These are phyloP conservation scores for Pollachius pollachius DNA, from an alignment of 2,113 vertebrate species.

Conservation along the genomic window DNA sequence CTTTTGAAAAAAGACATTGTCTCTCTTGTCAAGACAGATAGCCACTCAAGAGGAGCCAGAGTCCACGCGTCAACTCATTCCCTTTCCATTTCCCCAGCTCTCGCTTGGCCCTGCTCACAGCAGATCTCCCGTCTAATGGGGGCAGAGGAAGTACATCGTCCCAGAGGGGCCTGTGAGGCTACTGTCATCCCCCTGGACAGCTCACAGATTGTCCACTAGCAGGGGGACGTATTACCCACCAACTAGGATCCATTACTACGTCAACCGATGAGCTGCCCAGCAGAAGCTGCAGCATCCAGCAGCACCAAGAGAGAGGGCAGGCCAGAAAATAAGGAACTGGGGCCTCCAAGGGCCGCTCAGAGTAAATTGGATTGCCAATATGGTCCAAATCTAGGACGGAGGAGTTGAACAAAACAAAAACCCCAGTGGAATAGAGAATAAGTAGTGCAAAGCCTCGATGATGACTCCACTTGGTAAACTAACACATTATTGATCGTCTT, in stretches of 20 bases:
- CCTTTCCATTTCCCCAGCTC: constrained; percentile 52
- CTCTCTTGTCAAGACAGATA: constrained; percentile 69
- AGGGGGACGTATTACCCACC: constrained; percentile 48
- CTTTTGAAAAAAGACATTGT: constrained; percentile 54
- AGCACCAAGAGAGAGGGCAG: constrained; percentile 44
- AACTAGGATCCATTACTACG: constrained; percentile 66
- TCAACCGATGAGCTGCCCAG: constrained; percentile 54
- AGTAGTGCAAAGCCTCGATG: constrained; percentile 64
- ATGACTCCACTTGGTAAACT: constrained; percentile 69
- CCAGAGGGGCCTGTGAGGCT: constrained; percentile 39
- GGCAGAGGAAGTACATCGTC: constrained; percentile 38
- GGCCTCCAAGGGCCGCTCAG: constrained; percentile 45
- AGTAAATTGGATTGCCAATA: constrained; percentile 75
- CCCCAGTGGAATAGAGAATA: constrained; percentile 63
- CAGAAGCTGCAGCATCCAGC: constrained; percentile 18
- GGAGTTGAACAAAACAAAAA: constrained; percentile 62
- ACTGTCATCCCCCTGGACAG: constrained; percentile 54
- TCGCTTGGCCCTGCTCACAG: constrained; percentile 38
- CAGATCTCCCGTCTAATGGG: constrained; percentile 62
- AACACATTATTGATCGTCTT: constrained; percentile 76
- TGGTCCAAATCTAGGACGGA: constrained; percentile 54
- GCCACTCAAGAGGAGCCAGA: constrained; percentile 60
- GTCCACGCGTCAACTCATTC: constrained; percentile 64
- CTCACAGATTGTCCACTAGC: constrained; percentile 48
- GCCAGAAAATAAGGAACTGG: constrained; percentile 46